Evolutionary conservation across 2,797 vertebrate genomes (phyloP), one percentile per base, ranked within the genome.

Genomic region (Pangasius djambal): DNA sequence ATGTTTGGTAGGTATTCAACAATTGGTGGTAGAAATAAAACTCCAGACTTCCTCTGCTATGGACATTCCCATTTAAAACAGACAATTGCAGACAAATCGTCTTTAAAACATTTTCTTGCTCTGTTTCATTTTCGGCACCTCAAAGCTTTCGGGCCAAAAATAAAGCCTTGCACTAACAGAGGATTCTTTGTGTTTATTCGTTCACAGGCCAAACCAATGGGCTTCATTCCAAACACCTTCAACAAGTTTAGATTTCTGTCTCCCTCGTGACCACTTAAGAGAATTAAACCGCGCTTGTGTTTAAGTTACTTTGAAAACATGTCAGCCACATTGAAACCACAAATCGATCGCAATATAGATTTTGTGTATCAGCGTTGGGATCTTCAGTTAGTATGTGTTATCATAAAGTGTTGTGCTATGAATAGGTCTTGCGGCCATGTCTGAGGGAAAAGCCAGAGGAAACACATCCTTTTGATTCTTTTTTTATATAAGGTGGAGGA

Each of bases 51-150:
- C 87, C 94, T 92, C 91, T 90, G 81, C 91, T 89, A 92, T 89
- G 92, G 89, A 89, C 90, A 87, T 92, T 92, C 89, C 78, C 86
- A 92, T 89, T 90, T 40, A 82, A 82, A 92, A 90, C 93, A 94
- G 93, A 93, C 95, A 96, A 95, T 94, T 96, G 95, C 93, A 95
- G 91, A 89, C 91, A 93, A 89, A 90, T 89, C 91, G 88, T 91
- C 92, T 95, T 93, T 94, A 93, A 95, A 95, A 95, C 93, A 82
- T 74, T 81, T 88, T 92, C 83, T 88, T 86, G 86, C 86, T 92
- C 44, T 65, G 87, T 86, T 90, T 88, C 78, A 87, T 84, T 83
- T 82, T 91, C 92, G 88, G 92, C 93, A 92, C 65, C 91, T 91
- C 89, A 91, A 88, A 90, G 86, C 88, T 63, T 31, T 91, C 90